Evolutionary conservation across 2,888 invertebrate species (phyloP).

Genomic region (Eudemis profundana): DNA sequence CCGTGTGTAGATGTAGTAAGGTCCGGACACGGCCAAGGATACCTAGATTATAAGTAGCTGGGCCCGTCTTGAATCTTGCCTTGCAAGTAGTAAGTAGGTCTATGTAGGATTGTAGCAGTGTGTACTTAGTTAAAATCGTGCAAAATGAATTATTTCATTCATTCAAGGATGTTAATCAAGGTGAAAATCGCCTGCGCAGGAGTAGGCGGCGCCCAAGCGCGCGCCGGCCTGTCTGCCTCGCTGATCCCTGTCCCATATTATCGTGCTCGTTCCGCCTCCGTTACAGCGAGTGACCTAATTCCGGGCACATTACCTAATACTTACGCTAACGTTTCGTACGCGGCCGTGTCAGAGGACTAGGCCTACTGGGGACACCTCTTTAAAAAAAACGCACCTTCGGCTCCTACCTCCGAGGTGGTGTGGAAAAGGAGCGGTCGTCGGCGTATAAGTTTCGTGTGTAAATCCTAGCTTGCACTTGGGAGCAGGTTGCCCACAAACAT

Average conservation of each 20-base stretch:
- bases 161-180: conserved; percentile 39
- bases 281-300: conserved; percentile 81
- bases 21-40: conserved; percentile 40
- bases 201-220: conserved; percentile 32
- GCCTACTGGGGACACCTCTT: conserved; percentile 83
- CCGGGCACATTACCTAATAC: conserved; percentile 77
- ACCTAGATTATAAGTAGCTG: too few relatives aligned
- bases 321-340: conserved; percentile 54
- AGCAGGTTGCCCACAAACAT: too few relatives aligned
- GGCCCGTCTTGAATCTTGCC: too few relatives aligned
- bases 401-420: conserved; percentile 82
- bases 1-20: conserved; percentile 38
- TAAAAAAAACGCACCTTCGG: conserved; percentile 81
- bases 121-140: too few relatives aligned
- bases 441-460: too few relatives aligned
- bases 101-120: too few relatives aligned
- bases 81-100: too few relatives aligned
- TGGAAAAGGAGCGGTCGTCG: conserved; percentile 79
- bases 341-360: conserved; percentile 69
- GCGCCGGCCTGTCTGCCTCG: conserved; percentile 48
- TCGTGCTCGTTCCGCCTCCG: conserved; percentile 77
- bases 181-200: conserved; percentile 5
- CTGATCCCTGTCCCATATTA: conserved; percentile 69
- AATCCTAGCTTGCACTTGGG: too few relatives aligned
- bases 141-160: too few relatives aligned